Evolutionary conservation across 1,140 invertebrate species (phyloP).

Genomic region (Parapsyche elsis): DNA sequence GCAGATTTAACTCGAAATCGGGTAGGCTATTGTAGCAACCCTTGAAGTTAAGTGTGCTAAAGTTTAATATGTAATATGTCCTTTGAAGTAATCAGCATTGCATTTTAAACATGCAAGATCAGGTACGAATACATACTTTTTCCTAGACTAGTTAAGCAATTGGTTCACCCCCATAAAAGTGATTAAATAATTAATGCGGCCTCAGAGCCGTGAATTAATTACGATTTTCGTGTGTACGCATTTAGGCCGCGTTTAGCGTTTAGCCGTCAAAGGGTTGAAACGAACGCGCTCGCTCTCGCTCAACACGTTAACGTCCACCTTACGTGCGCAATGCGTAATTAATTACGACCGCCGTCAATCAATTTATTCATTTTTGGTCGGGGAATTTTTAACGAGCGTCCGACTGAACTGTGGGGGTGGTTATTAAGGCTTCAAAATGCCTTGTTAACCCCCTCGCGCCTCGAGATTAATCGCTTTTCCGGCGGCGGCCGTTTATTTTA

Average conservation of each 20-base stretch:
- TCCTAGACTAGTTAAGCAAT: no score
- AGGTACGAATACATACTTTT: no score
- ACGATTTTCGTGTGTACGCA: background rate
- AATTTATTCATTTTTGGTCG: background rate
- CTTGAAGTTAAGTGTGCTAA: no score
- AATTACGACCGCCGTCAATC: background rate
- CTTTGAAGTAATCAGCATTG: no score
- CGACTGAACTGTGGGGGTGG: background rate
- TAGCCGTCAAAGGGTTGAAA: background rate
- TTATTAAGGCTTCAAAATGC: background rate
- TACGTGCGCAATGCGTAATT: background rate
- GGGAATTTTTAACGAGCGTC: background rate
- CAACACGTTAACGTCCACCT: conserved; percentile 1
- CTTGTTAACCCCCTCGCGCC: background rate
- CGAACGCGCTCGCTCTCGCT: background rate
- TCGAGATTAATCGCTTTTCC: conserved; percentile 3
- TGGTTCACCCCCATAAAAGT: background rate
- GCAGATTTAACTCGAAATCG: no score
- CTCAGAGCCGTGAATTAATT: background rate
- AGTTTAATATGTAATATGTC: no score
- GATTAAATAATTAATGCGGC: background rate
- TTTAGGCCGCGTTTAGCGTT: background rate
- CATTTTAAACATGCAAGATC: no score
- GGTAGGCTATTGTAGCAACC: no score
- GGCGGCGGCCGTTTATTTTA: background rate